phyloP scores from a whole-genome alignment of 2,113 vertebrate species.

The Holacanthus passer region DNA sequence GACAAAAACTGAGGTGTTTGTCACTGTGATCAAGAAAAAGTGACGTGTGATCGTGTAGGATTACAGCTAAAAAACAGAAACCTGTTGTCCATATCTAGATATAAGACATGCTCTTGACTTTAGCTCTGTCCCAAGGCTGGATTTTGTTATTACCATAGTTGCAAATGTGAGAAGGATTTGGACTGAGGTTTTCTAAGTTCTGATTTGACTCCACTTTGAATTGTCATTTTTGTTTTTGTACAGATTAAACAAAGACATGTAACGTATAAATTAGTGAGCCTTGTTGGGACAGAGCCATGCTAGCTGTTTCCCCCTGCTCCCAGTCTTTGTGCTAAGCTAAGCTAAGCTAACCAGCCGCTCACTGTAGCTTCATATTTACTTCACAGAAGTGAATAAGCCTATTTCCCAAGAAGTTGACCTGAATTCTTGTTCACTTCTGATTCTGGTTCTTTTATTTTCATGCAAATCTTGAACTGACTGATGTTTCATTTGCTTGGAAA shows the following conservation, averaged over 20 bases:
- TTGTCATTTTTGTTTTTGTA: background rate
- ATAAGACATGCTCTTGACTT: background rate
- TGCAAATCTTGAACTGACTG: background rate
- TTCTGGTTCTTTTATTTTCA: slow-evolving; percentile 7
- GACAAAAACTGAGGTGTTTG: too few relatives aligned
- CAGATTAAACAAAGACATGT: background rate
- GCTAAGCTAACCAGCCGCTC: background rate
- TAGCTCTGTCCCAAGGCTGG: background rate
- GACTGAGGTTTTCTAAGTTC: background rate
- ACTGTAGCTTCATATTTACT: background rate
- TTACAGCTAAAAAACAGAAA: background rate
- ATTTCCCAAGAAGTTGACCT: background rate
- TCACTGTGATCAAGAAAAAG: too few relatives aligned
- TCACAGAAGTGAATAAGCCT: too few relatives aligned
- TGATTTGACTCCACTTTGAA: too few relatives aligned
- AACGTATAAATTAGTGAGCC: background rate
- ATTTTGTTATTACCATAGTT: background rate
- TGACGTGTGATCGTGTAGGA: too few relatives aligned
- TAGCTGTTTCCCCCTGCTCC: background rate
- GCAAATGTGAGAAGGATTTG: background rate
- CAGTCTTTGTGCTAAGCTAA: background rate
- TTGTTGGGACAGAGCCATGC: too few relatives aligned
- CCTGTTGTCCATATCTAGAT: background rate
- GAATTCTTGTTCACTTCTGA: background rate
- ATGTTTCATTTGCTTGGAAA: slow-evolving; percentile 13